phyloP scores from a whole-genome alignment of 2,797 vertebrate species.

The Epinephelus awoara region DNA sequence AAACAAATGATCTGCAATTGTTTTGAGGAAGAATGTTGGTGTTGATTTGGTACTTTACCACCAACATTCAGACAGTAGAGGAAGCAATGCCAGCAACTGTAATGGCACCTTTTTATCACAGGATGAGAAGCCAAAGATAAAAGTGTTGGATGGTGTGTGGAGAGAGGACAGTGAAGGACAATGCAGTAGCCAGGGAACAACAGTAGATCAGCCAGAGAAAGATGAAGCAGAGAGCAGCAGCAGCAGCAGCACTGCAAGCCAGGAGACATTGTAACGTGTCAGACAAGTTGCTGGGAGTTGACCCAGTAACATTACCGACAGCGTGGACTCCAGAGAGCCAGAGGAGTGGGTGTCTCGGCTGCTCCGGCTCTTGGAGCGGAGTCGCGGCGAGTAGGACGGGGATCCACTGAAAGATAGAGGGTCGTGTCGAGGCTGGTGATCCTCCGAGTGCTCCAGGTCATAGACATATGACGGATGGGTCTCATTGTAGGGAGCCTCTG shows the following conservation, averaged over 20 bases:
- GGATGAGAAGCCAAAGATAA: conserved; percentile 12
- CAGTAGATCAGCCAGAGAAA: conserved; percentile 7
- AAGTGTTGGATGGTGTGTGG: conserved; percentile 2
- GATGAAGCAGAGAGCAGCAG: conserved; percentile 13
- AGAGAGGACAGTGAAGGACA: conserved; percentile 39
- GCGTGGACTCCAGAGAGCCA: conserved; percentile 89
- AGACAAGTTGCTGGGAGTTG: conserved; percentile 12
- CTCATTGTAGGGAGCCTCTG: conserved; percentile 89
- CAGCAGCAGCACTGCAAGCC: not conserved
- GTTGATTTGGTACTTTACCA: not conserved
- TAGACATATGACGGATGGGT: conserved; percentile 87
- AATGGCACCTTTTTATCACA: not conserved
- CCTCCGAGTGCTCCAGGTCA: conserved; percentile 88
- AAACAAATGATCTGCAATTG: not conserved
- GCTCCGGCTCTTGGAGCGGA: conserved; percentile 89
- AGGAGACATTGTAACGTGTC: not conserved
- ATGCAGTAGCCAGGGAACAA: conserved; percentile 2
- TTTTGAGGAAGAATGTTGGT: not conserved
- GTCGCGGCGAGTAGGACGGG: conserved; percentile 89
- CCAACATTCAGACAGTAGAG: not conserved
- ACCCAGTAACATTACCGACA: conserved; percentile 86
- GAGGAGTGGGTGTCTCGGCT: conserved; percentile 88
- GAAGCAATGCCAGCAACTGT: not conserved
- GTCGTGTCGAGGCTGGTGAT: conserved; percentile 86
- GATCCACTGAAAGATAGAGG: conserved; percentile 90